Conservation (phyloP, 2,888 invertebrate species). For the Epinotia nisella region DNA sequence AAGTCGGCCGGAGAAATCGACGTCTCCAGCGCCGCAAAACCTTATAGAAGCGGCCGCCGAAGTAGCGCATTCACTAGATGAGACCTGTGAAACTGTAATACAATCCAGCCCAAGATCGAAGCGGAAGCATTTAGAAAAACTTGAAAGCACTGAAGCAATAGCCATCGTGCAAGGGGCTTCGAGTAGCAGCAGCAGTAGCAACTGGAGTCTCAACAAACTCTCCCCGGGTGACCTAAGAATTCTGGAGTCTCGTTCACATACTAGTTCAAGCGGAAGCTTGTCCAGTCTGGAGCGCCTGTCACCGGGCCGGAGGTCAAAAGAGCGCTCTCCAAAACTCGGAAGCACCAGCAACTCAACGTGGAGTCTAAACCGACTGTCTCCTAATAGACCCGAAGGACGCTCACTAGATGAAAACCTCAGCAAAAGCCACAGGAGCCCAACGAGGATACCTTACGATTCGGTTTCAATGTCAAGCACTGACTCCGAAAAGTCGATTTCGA, state of each 20-base stretch:
- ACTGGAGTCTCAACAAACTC: constrained; percentile 81
- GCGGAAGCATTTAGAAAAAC: constrained; percentile 78
- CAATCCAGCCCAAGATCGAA: constrained; percentile 85
- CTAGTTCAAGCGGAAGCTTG: constrained; percentile 81
- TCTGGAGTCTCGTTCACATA: constrained; percentile 80
- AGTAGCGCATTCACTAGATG: constrained; percentile 87
- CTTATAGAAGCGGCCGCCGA: constrained; percentile 88
- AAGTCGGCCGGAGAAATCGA: constrained; percentile 56
- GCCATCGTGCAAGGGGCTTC: constrained; percentile 79
- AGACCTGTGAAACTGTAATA: constrained; percentile 88
- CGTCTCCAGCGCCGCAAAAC: constrained; percentile 71
- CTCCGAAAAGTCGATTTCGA: constrained; percentile 81
- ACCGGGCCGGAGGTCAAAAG: constrained; percentile 80
- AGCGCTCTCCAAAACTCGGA: constrained; percentile 79
- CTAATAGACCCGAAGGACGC: constrained; percentile 79
- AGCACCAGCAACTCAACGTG: constrained; percentile 82
- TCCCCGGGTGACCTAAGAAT: constrained; percentile 81
- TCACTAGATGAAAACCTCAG: constrained; percentile 78
- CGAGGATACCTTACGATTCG: constrained; percentile 78
- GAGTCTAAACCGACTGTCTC: constrained; percentile 80
- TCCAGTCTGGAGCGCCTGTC: constrained; percentile 81
- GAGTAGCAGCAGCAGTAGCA: constrained; percentile 82
- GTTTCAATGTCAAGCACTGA: constrained; percentile 81
- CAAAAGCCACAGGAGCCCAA: constrained; percentile 79
- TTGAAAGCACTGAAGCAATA: constrained; percentile 78